Evolutionary conservation across 2,888 invertebrate genomes (phyloP), one percentile per base, ranked within the genome.

Genomic region (Andricus quercusramuli): DNA sequence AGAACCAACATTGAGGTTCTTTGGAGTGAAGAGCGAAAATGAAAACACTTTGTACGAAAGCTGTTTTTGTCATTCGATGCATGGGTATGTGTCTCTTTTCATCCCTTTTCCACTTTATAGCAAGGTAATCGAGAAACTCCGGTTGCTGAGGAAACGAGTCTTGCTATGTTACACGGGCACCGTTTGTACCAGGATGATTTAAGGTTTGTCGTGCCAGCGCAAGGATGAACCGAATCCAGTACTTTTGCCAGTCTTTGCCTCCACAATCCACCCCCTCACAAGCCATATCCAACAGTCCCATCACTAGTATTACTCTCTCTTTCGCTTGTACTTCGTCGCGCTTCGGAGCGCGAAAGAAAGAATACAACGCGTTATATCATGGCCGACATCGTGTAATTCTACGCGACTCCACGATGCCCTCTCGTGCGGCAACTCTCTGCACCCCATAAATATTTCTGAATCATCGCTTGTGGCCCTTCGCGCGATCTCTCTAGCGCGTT

Each of bases 361-460:
- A 66, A 79, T 70, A 82, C 82, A 78, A 76, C 78, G 80, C 87
- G 88, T 88, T 90, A 88, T 90, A 90, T 90, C 89, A 89, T 84
- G 81, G 83, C 84, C 85, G 87, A 89, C 87, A 88, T 90, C 87
- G 86, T 90, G 90, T 89, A 90, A 90, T 90, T 90, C 90, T 88
- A 87, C 88, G 87, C 88, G 86, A 86, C 83, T 86, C 80, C 80
- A 84, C 84, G 84, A 82, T 83, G 83, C 84, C 83, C 85, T 84
- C 87, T 85, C 85, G 85, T 85, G 79, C 85, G 83, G 87, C 83
- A 85, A 86, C 86, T 84, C 89, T 90, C 89, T 79, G 86, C 90
- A 88, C 89, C 87, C 88, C 89, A 91, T 90, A 90, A 90, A 90
- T 90, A 90, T 89, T 88, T 88, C 88, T 89, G 91, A 90, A 91